These are phyloP conservation scores for Pampus argenteus DNA, from an alignment of 2,797 vertebrate species.

Conservation along the genomic window DNA sequence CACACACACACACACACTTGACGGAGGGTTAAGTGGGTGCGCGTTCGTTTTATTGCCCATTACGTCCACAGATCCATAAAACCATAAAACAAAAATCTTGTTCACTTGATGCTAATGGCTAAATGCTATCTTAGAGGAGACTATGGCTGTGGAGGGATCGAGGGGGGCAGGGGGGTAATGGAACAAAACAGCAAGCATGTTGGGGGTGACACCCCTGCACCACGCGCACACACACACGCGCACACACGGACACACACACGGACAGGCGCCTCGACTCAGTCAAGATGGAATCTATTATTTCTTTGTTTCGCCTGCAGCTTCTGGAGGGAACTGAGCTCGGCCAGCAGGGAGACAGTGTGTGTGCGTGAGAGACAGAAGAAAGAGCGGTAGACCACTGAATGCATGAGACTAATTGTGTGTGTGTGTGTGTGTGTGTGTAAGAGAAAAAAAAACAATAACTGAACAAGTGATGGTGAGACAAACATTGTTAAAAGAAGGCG, in stretches of 20 bases:
- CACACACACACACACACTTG: constrained; percentile 16
- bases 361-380: constrained; percentile 8
- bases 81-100: too few relatives aligned
- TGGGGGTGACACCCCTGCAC: constrained; percentile 37
- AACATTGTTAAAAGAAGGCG: background rate
- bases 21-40: constrained; percentile 64
- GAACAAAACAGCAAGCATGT: constrained; percentile 8
- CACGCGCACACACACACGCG: constrained; percentile 5
- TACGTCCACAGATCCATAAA: constrained; percentile 48
- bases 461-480: constrained; percentile 31
- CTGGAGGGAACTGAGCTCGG: constrained; percentile 56
- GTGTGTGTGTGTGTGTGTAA: background rate
- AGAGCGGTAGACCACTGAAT: constrained; percentile 35
- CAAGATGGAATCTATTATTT: constrained; percentile 75
- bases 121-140: constrained; percentile 23
- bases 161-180: constrained; percentile 9
- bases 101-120: constrained; percentile 48
- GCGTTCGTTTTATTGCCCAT: constrained; percentile 57
- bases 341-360: constrained; percentile 7
- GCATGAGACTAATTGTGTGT: constrained; percentile 14
- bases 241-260: constrained; percentile 7
- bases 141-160: constrained; percentile 18
- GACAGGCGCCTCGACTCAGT: constrained; percentile 41
- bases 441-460: constrained; percentile 3
- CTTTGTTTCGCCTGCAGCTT: constrained; percentile 75